A percentile compares a stretch with the other conserved stretches of the same genome.
phyloP scores from a whole-genome alignment of 2,113 vertebrate species.

The Melanerpes aurifrons region DNA sequence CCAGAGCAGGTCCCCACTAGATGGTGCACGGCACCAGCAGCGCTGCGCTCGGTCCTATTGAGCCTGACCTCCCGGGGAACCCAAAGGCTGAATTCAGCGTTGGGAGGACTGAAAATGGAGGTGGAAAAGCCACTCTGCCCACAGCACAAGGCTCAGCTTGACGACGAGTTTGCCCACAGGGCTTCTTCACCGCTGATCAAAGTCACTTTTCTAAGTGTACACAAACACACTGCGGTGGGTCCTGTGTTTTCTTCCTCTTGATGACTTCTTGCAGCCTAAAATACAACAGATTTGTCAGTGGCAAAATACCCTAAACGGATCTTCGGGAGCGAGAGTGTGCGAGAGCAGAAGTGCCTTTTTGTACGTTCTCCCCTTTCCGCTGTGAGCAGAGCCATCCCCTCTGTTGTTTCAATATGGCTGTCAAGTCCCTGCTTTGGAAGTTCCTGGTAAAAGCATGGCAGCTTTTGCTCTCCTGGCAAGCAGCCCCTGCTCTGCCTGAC shows the following conservation, averaged over 20 bases:
- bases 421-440: neutral
- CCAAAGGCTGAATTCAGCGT: neutral
- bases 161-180: neutral
- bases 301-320: neutral
- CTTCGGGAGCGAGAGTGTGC: neutral
- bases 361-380: neutral
- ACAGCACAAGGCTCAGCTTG: neutral
- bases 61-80: neutral
- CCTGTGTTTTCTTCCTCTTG: neutral
- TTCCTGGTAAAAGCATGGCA: neutral
- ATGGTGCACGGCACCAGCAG: slow-evolving; percentile 3
- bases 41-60: neutral
- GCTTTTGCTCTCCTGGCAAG: neutral
- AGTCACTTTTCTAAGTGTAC: neutral
- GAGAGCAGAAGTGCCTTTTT: neutral
- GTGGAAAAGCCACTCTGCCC: neutral
- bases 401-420: rapidly evolving
- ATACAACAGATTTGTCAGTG: neutral
- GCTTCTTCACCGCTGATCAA: neutral
- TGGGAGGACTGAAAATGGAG: neutral
- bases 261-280: neutral
- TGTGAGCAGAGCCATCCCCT: neutral
- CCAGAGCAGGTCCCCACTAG: slow-evolving; percentile 13
- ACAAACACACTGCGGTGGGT: rapidly evolving
- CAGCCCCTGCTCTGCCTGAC: neutral